Conservation (phyloP, 2,888 invertebrate species). For the Neocrepidodera transversa region DNA sequence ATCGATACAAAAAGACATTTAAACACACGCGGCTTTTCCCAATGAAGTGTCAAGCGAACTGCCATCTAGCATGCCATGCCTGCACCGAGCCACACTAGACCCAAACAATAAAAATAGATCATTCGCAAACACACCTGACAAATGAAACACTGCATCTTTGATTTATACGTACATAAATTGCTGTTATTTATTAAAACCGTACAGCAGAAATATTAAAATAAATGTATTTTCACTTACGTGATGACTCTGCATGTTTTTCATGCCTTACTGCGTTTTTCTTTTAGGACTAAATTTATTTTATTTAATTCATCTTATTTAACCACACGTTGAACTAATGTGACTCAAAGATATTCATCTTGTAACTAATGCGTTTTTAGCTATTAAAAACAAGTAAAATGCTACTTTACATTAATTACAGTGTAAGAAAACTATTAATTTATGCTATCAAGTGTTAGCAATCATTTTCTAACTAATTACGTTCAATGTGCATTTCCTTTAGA, state of each 20-base stretch:
- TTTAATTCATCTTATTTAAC: background rate
- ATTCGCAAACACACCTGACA: constrained; percentile 61
- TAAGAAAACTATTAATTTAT: no score
- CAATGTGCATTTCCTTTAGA: no score
- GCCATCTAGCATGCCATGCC: constrained; percentile 58
- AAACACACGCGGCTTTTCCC: constrained; percentile 51
- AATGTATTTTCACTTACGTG: constrained; percentile 51
- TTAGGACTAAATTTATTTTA: no score
- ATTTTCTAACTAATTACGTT: no score
- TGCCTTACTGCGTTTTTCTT: constrained; percentile 20
- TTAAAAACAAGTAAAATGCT: no score
- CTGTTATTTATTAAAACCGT: constrained; percentile 59
- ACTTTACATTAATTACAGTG: no score
- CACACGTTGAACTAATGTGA: no score
- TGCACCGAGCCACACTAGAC: constrained; percentile 50
- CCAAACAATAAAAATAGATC: constrained; percentile 60
- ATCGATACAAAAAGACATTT: constrained; percentile 58
- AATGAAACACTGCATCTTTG: constrained; percentile 61
- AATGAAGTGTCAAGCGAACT: constrained; percentile 53
- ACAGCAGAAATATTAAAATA: constrained; percentile 56
- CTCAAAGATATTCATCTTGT: no score
- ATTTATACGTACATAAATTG: constrained; percentile 60
- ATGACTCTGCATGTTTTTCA: constrained; percentile 40
- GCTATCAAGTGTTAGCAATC: no score
- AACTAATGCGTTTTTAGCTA: no score